Evolutionary conservation across 2,888 invertebrate genomes (phyloP).

Genomic region (Patella pellucida): DNA sequence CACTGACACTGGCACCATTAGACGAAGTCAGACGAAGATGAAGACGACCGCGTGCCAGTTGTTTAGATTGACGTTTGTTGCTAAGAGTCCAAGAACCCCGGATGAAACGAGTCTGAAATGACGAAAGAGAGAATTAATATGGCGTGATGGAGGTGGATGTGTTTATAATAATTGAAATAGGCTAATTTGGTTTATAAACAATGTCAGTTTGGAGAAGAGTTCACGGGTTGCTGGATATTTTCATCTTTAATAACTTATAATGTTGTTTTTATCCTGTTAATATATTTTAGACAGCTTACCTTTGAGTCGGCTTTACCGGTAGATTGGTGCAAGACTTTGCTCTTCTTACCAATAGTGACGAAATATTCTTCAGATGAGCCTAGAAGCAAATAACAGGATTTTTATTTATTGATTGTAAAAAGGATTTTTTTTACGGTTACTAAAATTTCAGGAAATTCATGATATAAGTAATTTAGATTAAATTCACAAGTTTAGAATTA

Average conservation of each 20-base stretch:
- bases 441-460: no score
- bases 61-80: slow-evolving; percentile 47
- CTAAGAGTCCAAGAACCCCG: slow-evolving; percentile 40
- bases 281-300: slow-evolving; percentile 24
- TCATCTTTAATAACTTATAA: no score
- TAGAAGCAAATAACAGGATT: slow-evolving; percentile 17
- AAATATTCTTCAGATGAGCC: slow-evolving; percentile 39
- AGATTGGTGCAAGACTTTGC: slow-evolving; percentile 40
- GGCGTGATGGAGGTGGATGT: no score
- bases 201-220: no score
- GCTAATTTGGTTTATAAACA: no score
- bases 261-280: no score
- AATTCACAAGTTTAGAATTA: no score
- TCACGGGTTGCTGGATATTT: no score
- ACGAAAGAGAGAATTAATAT: neutral
- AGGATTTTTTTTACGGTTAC: no score
- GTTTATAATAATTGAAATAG: no score
- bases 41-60: slow-evolving; percentile 51
- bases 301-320: slow-evolving; percentile 27
- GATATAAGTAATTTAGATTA: no score
- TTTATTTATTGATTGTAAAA: neutral
- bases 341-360: slow-evolving; percentile 42
- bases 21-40: slow-evolving; percentile 49
- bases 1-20: slow-evolving; percentile 45
- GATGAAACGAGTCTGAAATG: slow-evolving; percentile 34